A percentile compares a stretch with the other conserved stretches of the same genome.
These are phyloP conservation scores for Mayetiola destructor DNA, from an alignment of 2,888 invertebrate genomes.

Conservation along the genomic window DNA sequence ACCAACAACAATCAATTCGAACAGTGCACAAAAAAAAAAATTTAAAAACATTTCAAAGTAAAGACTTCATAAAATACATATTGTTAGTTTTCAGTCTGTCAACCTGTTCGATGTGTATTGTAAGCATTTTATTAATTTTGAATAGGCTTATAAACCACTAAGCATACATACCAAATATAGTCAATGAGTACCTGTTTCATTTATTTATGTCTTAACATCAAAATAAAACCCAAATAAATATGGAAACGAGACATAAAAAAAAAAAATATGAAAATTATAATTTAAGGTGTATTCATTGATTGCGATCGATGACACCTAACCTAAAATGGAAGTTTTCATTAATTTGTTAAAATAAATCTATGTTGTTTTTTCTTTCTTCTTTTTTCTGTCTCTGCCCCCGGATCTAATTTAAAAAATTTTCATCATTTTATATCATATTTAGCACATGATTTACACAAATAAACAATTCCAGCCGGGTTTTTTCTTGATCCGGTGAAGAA, in stretches of 20 bases:
- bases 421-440: not conserved
- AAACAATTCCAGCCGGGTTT: not conserved
- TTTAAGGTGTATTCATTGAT: too few relatives aligned
- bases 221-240: not conserved
- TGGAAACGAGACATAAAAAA: not conserved
- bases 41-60: too few relatives aligned
- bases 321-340: not conserved
- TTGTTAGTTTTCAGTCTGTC: too few relatives aligned
- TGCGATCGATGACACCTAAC: constrained; percentile 9
- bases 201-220: too few relatives aligned
- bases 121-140: too few relatives aligned
- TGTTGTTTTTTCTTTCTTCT: not conserved
- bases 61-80: too few relatives aligned
- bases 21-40: too few relatives aligned
- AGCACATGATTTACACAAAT: constrained; percentile 12
- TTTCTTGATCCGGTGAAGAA: too few relatives aligned
- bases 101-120: too few relatives aligned
- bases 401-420: not conserved
- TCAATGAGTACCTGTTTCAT: not conserved
- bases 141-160: too few relatives aligned
- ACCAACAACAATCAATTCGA: too few relatives aligned
- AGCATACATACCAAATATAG: not conserved
- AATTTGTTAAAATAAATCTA: not conserved
- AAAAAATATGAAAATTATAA: not conserved
- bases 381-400: not conserved